phyloP scores from a whole-genome alignment of 2,888 invertebrate genomes.

The Geophilus truncorum region DNA sequence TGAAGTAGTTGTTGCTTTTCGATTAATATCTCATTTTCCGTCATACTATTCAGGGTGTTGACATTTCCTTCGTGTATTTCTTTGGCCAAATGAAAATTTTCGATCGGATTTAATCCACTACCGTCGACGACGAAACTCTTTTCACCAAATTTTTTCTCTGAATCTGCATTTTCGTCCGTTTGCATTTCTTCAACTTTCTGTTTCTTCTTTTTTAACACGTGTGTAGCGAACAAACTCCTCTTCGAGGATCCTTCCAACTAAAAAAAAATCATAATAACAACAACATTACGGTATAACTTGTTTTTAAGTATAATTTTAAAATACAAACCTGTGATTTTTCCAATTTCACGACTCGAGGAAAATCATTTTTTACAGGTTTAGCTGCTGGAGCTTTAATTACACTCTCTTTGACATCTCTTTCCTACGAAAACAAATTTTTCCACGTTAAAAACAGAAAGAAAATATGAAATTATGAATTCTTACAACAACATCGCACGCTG shows the following conservation, averaged over 20 bases:
- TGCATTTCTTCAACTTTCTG: not conserved
- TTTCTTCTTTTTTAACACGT: not conserved
- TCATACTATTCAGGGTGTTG: not conserved
- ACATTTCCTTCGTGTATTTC: not conserved
- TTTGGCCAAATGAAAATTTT: not conserved
- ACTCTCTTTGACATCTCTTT: too few relatives aligned
- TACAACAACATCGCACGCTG: too few relatives aligned
- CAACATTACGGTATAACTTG: too few relatives aligned
- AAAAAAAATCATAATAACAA: not conserved
- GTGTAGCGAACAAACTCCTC: not conserved
- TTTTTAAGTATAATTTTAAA: too few relatives aligned
- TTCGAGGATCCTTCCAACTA: not conserved
- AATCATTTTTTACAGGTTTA: too few relatives aligned
- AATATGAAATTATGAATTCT: too few relatives aligned
- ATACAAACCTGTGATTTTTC: too few relatives aligned
- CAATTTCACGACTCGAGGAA: too few relatives aligned
- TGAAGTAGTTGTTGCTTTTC: not conserved
- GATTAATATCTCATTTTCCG: not conserved
- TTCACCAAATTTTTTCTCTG: not conserved
- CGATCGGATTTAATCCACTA: too few relatives aligned
- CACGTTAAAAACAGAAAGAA: too few relatives aligned
- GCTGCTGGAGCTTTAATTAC: too few relatives aligned
- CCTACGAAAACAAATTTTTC: too few relatives aligned
- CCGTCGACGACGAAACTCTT: not conserved
- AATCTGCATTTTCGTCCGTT: not conserved